Conservation (phyloP, 2,797 vertebrate genomes). For the Pyrocephalus nanus region DNA sequence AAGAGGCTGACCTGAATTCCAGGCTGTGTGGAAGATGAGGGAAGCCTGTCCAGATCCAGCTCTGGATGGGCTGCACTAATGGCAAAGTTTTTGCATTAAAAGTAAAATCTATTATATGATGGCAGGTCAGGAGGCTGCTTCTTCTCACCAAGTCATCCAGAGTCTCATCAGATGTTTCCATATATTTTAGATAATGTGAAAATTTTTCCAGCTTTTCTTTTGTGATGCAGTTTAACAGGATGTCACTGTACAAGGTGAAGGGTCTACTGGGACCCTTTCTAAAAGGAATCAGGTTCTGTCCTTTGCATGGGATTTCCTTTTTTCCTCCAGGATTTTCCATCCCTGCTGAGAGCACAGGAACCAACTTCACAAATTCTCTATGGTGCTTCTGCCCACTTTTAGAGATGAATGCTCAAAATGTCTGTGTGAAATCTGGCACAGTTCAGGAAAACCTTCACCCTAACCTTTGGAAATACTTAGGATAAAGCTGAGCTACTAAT, state of each 20-base stretch:
- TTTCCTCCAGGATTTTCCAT: background rate
- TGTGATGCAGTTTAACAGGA: background rate
- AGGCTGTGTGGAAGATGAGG: background rate
- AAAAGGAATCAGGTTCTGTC: background rate
- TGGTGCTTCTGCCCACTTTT: background rate
- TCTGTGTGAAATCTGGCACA: background rate
- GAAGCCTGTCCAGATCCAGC: background rate
- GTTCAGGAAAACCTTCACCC: background rate
- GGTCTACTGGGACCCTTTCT: background rate
- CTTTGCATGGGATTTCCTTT: background rate
- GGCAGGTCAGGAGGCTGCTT: background rate
- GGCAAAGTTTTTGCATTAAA: background rate
- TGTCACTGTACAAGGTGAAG: background rate
- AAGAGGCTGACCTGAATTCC: background rate
- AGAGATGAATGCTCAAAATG: background rate
- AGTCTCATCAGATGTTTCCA: background rate
- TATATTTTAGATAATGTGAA: background rate
- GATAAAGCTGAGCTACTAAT: background rate
- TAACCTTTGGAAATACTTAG: background rate
- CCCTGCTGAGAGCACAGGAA: background rate
- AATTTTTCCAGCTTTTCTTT: background rate
- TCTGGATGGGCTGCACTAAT: background rate
- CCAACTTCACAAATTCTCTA: background rate
- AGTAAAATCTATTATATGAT: rapidly evolving
- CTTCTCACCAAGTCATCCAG: background rate